Evolutionary conservation across 2,797 vertebrate genomes (phyloP).

Genomic region (Alosa sapidissima): DNA sequence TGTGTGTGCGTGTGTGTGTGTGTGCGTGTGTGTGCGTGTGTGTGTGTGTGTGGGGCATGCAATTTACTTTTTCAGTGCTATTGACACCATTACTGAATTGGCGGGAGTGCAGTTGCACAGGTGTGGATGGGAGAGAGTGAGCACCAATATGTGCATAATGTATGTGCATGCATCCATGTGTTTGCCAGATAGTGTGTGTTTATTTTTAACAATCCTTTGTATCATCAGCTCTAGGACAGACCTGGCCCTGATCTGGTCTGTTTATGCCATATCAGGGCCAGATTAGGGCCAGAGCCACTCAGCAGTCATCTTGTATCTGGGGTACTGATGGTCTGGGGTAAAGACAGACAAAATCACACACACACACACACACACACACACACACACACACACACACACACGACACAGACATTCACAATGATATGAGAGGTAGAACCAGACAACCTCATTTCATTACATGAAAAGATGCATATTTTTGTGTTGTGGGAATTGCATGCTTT

Average conservation of each 20-base stretch:
- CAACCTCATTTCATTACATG: not conserved
- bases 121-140: not conserved
- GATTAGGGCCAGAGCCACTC: not conserved
- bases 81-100: constrained; percentile 10
- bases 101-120: not conserved
- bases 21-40: not conserved
- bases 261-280: not conserved
- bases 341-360: not conserved
- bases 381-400: not conserved
- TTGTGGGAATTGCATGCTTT: not conserved
- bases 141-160: not conserved
- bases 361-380: not conserved
- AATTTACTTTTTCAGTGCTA: constrained; percentile 18
- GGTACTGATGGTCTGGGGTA: not conserved
- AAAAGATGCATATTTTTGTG: not conserved
- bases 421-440: not conserved
- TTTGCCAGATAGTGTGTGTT: not conserved
- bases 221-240: not conserved
- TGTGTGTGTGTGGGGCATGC: not conserved
- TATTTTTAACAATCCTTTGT: not conserved
- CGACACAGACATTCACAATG: not conserved
- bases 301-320: not conserved
- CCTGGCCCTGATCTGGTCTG: not conserved
- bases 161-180: not conserved
- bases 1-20: not conserved